Evolutionary conservation across 2,113 vertebrate genomes (phyloP), one percentile per base, ranked within the genome.

Genomic region (Larimichthys crocea): DNA sequence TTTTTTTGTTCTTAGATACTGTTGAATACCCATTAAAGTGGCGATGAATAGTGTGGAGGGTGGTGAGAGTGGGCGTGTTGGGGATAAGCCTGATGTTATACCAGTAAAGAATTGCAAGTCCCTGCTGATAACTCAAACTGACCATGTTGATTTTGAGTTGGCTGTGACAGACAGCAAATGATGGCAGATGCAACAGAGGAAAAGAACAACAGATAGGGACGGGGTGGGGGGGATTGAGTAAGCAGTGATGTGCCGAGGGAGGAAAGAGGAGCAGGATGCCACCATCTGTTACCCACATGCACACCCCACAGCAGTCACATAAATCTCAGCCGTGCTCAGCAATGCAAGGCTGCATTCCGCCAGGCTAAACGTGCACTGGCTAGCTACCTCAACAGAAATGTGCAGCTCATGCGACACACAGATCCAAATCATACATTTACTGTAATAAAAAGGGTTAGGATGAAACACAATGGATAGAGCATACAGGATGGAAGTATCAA

Each of bases 201-300:
- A 64, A 75, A 67, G 50, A 76, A 48, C 40, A 59, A 48, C 50
- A 81, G 74, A 76, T 70, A 70, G 57, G 67, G 83, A 65, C 56
- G 35, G 60, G 29, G 52, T 70, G 81, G 52, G 72, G 26, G 76
- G 48, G 83, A 71, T 49, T 67, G 76, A 91, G 82, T 88, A 88
- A 89, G 87, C 79, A 74, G 64, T 61, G 85, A 88, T 91, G 81
- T 91, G 93, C 82, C 16, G 74, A 88, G 70, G 65, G 73, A 86
- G 86, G 82, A 92, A 84, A 88, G 84, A 88, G 31, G 75, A 91
- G 85, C 85, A 78, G 61, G 89, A 93, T 93, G 92, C 92, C 91
- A 90, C 94, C 95, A 95, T 95, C 94, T 95, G 95, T 88, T 94
- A 94, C 90, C 94, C 95, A 95, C 90, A 95, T 95, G 95, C 92